Percentiles rank a stretch among this genome's conserved stretches.
phyloP scores from a whole-genome alignment of 2,888 invertebrate species.

The Clusia tigrina region DNA sequence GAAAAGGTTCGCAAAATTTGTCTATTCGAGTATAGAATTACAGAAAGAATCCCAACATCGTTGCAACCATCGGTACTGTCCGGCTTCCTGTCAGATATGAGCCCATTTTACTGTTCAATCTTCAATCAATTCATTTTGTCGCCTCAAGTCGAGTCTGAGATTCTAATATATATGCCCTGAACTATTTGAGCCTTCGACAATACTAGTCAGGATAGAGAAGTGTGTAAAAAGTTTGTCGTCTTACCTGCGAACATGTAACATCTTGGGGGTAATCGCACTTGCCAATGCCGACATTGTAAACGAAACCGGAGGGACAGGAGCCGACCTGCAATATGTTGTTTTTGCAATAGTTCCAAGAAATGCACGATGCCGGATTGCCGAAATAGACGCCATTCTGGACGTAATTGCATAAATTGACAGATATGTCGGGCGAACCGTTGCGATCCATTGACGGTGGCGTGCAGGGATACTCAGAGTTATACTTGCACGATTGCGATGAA shows the following conservation, averaged over 20 bases:
- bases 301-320: slow-evolving; percentile 28
- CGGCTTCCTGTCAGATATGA: too few relatives aligned
- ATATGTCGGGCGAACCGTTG: neutral
- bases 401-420: slow-evolving; percentile 39
- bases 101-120: too few relatives aligned
- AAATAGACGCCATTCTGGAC: slow-evolving; percentile 39
- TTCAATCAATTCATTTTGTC: too few relatives aligned
- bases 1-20: too few relatives aligned
- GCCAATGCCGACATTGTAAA: slow-evolving; percentile 36
- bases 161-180: too few relatives aligned
- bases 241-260: slow-evolving; percentile 43
- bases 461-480: slow-evolving; percentile 35
- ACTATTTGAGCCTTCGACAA: too few relatives aligned
- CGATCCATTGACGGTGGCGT: neutral
- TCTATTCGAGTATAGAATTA: too few relatives aligned
- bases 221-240: too few relatives aligned
- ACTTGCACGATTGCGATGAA: slow-evolving; percentile 37
- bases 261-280: slow-evolving; percentile 39
- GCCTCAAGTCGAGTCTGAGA: too few relatives aligned
- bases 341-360: slow-evolving; percentile 41
- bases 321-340: slow-evolving; percentile 32
- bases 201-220: too few relatives aligned
- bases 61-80: too few relatives aligned
- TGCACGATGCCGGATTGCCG: slow-evolving; percentile 40
- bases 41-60: too few relatives aligned